phyloP scores from a whole-genome alignment of 2,113 vertebrate genomes.

The Elgaria multicarinata region DNA sequence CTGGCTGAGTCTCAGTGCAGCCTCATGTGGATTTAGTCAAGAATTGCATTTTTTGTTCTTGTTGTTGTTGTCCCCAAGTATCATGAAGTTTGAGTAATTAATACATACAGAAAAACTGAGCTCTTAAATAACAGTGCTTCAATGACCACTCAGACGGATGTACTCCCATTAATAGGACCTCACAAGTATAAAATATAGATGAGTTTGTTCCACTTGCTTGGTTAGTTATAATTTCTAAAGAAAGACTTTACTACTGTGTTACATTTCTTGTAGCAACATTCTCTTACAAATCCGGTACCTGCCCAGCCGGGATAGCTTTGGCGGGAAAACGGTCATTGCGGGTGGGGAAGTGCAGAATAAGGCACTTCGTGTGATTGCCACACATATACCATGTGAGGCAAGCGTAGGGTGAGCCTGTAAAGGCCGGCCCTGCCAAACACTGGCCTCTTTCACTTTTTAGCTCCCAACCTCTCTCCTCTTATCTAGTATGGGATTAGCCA shows the following conservation, averaged over 20 bases:
- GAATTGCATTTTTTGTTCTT: conserved; percentile 14
- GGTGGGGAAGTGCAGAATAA: too few species aligned
- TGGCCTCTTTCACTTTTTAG: too few species aligned
- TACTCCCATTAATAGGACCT: background rate
- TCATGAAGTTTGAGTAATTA: conserved; percentile 32
- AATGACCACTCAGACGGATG: background rate
- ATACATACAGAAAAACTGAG: background rate
- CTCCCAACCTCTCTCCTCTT: too few species aligned
- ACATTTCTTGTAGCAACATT: background rate
- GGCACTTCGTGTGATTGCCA: too few species aligned
- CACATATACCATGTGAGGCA: too few species aligned
- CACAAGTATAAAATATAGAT: background rate
- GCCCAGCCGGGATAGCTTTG: too few species aligned
- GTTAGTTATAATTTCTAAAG: background rate
- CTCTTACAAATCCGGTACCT: too few species aligned
- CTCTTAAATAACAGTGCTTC: background rate
- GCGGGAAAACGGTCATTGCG: too few species aligned
- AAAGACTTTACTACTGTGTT: background rate
- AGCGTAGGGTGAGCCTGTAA: too few species aligned
- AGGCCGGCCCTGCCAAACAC: too few species aligned
- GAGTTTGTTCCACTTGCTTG: background rate
- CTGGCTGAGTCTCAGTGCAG: conserved; percentile 63
- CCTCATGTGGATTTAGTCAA: conserved; percentile 24
- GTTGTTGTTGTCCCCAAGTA: conserved; percentile 14
- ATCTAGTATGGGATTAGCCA: too few species aligned